Evolutionary conservation across 2,888 invertebrate species (phyloP), one percentile per base, ranked within the genome.

Genomic region (Phalera bucephala): DNA sequence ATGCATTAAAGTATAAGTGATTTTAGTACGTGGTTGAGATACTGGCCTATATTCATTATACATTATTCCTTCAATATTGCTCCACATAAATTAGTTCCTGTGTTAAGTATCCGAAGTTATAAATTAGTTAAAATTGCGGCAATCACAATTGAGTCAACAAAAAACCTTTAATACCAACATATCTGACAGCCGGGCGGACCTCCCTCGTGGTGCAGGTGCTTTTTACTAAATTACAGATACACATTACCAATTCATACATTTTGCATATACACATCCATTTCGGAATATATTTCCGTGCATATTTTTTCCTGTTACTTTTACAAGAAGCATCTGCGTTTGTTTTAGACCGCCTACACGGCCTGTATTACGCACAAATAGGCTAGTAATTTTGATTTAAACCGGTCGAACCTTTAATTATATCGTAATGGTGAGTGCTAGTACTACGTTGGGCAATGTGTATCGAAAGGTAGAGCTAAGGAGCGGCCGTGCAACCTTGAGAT

Each of bases 401-500:
- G 49, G 57, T 49, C 25, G 12, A 31, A 33, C 36, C 40, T 45
- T 69, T 75, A 77, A 78, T 76, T 72, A 73, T 60, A 61, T 62
- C 56, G 60, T 64, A 47, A 54, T 52, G 45, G 53, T 56, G 61
- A 66, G 67, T 64, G 70, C 67, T 67, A 67, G 66, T 62, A 57
- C 55, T 53, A 56, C 53, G 69, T 74, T 77, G 73, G 69, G 75
- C 69, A 80, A 80, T 76, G 68, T 78, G 74, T 83, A 80, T 80
- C 73, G 74, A 78, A 74, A 75, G 76, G 66, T 61, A 70, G 60
- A 62, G 63, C 61, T 66, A 78, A 73, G 69, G 74, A 72, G 65
- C 70, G 78, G 70, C 72, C 67, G 52, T 59, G 44, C 80, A 84
- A 77, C 88, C 88, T 88, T 89, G 86, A 81, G 84, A 77, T 84